Evolutionary conservation across 2,797 vertebrate genomes (phyloP).

Genomic region (Strix occidentalis): DNA sequence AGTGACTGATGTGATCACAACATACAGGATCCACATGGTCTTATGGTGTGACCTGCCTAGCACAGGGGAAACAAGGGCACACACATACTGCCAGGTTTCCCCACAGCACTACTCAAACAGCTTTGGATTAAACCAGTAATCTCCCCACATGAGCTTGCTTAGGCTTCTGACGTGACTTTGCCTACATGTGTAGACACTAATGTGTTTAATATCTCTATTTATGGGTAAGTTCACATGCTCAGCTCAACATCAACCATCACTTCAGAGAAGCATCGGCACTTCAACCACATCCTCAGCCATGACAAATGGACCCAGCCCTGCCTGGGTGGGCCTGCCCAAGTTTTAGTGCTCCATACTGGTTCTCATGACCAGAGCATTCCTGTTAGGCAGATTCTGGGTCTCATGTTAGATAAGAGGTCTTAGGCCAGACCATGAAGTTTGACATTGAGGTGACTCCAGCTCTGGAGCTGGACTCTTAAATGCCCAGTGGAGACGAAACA

Average conservation of each 20-base stretch:
- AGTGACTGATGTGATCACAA: not conserved
- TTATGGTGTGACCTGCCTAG: not conserved
- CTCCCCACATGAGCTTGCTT: conserved; percentile 30
- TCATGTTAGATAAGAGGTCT: not conserved
- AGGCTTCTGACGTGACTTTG: not conserved
- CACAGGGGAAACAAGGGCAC: not conserved
- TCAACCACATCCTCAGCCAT: not conserved
- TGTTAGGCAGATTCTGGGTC: not conserved
- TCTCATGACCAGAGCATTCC: not conserved
- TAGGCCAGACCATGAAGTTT: not conserved
- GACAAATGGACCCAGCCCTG: not conserved
- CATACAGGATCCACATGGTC: not conserved
- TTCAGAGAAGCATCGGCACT: not conserved
- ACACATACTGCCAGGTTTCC: not conserved
- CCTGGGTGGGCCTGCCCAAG: not conserved
- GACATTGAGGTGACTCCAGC: not conserved
- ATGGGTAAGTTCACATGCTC: accelerated
- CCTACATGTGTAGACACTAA: not conserved
- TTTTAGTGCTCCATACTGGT: not conserved
- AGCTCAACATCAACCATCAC: not conserved
- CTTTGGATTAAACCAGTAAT: conserved; percentile 36
- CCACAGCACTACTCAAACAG: not conserved
- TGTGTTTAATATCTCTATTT: not conserved
- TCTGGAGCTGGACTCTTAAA: not conserved
- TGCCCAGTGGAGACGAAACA: not conserved